Evolutionary conservation across 2,113 vertebrate species (phyloP), one percentile per base, ranked within the genome.

Genomic region (Carassius auratus): DNA sequence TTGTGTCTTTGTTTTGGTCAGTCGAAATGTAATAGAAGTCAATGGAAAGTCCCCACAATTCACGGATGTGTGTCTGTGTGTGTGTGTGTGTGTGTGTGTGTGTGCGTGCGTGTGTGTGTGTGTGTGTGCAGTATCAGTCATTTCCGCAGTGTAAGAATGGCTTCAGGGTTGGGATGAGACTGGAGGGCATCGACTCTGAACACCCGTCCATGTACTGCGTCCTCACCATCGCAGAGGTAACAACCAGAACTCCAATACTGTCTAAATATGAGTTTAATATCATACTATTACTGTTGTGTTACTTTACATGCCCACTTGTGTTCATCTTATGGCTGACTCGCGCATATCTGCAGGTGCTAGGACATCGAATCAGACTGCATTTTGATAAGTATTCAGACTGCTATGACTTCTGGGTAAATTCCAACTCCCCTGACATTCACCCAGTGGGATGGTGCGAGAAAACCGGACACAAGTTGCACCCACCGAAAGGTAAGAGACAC

Each of bases 201-300:
- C 98, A 99, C 88, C 98, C 98, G 0, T 99, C 98, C 33, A 97
- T 99, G 97, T 99, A 99, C 93, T 99, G 98, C 76, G 96, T 99
- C 90, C 96, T 99, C 88, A 99, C 97, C 0, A 97, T 99, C 92
- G 96, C 96, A 0, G 97, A 99, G 97, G 98, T 74, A 48, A 48
- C 38, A 3, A 1, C 33, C 66, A 17, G 1, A 38, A 38, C 17
- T 2, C 52, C 7, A 55, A 55, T 19, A 19, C 17, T 55, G 6
- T 19, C 52, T 55, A 6, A 55, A 55, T 0, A 17, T 17, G 50
- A 52, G 66, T 2, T 19, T 30, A 33, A 42, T 4, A 4, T 10
- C 8, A 5, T 99, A 88, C 76, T 26, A 36, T 48, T 19, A 87
- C 69, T 61, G 21, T 74, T 14, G 10, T 8, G 2, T 74, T 3